Conservation (phyloP, 2,113 vertebrate species). For the Australoheros scitulus region DNA sequence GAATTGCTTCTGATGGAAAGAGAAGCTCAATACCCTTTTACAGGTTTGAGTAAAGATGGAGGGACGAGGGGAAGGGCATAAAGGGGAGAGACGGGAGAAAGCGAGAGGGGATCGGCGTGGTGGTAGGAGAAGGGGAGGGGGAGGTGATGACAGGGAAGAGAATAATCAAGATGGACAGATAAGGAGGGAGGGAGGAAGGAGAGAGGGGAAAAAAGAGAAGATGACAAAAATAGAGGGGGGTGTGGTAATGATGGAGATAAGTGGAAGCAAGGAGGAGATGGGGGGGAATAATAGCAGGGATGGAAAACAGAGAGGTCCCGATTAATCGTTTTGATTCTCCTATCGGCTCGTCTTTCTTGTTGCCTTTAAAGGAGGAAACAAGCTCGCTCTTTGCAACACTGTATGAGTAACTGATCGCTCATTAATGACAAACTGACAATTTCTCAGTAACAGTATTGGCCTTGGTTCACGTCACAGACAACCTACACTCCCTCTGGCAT, state of each 20-base stretch:
- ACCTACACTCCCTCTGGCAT: slow-evolving; percentile 60
- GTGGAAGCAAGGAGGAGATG: not conserved
- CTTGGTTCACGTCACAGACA: slow-evolving; percentile 48
- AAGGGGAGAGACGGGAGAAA: slow-evolving; percentile 44
- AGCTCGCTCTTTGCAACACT: not conserved
- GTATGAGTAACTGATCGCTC: slow-evolving; percentile 34
- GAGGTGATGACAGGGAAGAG: slow-evolving; percentile 54
- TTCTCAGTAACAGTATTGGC: slow-evolving; percentile 50
- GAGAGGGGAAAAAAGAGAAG: slow-evolving; percentile 58
- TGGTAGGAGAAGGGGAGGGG: not conserved
- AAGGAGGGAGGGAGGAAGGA: slow-evolving; percentile 37
- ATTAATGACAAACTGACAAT: slow-evolving; percentile 57
- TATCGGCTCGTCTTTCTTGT: slow-evolving; percentile 23
- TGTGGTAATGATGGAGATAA: slow-evolving; percentile 34
- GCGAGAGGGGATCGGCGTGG: slow-evolving; percentile 27
- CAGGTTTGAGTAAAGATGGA: slow-evolving; percentile 65
- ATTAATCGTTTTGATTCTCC: slow-evolving; percentile 43
- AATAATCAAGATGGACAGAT: slow-evolving; percentile 76
- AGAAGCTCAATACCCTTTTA: slow-evolving; percentile 66
- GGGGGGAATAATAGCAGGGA: not conserved
- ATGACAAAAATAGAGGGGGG: slow-evolving; percentile 52
- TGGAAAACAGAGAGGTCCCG: not conserved
- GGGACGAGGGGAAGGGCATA: slow-evolving; percentile 57
- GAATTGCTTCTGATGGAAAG: slow-evolving; percentile 71
- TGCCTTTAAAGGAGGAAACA: slow-evolving; percentile 34